Evolutionary conservation across 2,797 vertebrate species (phyloP).

Genomic region (Tenualosa thibaudeaui): DNA sequence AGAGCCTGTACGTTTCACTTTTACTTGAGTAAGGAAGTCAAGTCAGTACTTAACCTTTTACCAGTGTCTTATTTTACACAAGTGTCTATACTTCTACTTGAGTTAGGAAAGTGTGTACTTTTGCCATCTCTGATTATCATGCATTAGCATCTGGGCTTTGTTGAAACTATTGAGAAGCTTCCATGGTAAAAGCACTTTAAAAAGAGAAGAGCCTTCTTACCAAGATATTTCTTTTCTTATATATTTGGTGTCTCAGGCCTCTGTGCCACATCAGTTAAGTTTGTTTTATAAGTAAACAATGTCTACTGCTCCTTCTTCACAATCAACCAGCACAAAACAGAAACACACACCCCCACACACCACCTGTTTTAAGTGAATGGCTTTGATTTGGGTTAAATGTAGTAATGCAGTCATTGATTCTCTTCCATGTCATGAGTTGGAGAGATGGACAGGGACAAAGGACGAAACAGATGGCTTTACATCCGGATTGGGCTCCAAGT

Average conservation of each 20-base stretch:
- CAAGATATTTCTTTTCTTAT: neutral
- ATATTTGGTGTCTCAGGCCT: neutral
- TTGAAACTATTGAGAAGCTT: neutral
- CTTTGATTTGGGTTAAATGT: conserved; percentile 6
- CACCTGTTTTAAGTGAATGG: conserved; percentile 13
- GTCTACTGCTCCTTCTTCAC: neutral
- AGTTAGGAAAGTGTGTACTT: too few relatives aligned
- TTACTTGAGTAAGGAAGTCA: too few relatives aligned
- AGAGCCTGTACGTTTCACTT: too few relatives aligned
- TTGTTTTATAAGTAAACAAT: neutral
- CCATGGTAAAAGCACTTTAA: neutral
- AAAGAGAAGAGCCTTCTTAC: neutral
- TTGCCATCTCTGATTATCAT: too few relatives aligned
- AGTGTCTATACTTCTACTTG: too few relatives aligned
- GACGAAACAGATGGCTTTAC: neutral
- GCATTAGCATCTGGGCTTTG: neutral
- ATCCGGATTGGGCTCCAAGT: neutral
- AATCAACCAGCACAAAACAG: neutral
- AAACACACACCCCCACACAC: neutral
- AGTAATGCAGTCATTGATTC: neutral
- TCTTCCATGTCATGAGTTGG: neutral
- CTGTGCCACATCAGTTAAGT: neutral
- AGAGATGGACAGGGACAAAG: neutral
- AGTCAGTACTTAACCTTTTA: too few relatives aligned
- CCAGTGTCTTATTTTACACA: too few relatives aligned